phyloP scores from a whole-genome alignment of 1,140 invertebrate species.

The roundworm (Caenorhabditis elegans) region DNA sequence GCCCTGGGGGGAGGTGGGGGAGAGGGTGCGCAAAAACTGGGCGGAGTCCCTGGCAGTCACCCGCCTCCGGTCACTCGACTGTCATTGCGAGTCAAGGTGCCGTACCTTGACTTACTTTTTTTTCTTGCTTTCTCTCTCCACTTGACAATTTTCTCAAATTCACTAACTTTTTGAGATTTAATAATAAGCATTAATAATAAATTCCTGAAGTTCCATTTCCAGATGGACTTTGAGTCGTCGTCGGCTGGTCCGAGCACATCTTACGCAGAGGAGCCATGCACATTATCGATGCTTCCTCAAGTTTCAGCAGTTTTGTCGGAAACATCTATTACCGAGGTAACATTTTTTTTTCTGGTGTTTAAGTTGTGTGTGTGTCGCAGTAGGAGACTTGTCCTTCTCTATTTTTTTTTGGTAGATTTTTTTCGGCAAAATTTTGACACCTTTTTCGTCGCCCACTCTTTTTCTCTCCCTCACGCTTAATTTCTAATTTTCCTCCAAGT shows the following conservation, averaged over 20 bases:
- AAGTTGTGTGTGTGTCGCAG: background rate
- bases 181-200: too few species aligned
- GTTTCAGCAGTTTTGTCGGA: background rate
- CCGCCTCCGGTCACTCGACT: background rate
- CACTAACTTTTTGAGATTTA: too few species aligned
- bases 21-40: background rate
- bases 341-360: too few species aligned
- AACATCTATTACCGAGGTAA: background rate
- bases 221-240: background rate
- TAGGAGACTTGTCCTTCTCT: conserved; percentile 5
- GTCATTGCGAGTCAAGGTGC: too few species aligned
- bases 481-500: too few species aligned
- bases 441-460: background rate
- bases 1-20: background rate
- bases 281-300: background rate
- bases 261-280: background rate
- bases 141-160: background rate
- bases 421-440: conserved; percentile 5
- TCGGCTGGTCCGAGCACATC: conserved; percentile 7
- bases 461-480: background rate
- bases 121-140: background rate
- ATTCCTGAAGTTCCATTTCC: background rate
- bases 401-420: background rate
- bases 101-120: too few species aligned
- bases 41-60: background rate